Base-by-base conservation (phyloP, 1,140 invertebrate species). In the Leptinotarsa texana region DNA sequence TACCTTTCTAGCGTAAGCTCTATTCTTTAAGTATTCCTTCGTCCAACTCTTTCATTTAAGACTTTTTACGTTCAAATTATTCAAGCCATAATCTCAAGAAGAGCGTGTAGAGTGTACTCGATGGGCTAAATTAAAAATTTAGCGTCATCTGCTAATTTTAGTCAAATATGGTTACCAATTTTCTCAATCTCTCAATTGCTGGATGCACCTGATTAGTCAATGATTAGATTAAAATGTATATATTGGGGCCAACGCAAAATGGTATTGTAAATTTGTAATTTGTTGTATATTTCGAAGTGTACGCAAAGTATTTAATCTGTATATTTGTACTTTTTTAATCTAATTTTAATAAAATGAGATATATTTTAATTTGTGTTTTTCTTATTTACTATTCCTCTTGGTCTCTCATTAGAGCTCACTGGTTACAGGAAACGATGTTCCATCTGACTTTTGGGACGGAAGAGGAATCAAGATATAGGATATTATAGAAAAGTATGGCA, bases 151-250 rank as follows among this genome's bases (percentile, higher is more conserved):
- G 68, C 11, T 69, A 69, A 70, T 78, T 80, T 81, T 81, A 81
- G 80, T 81, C 80, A 81, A 69, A 75, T 73, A 75, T 81, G 80
- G 80, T 81, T 81, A 81, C 80, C 80, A 81, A 80, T 73, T 74
- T 74, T 76, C 77, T 63, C 21, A 76, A 74, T 76, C 74, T 77
- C 78, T 73, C 75, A 18, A 62, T 57, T 57, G 66, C 73, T 78
- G 73, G 74, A 77, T 78, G 69, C 72, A 61, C 42, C 49, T 65
- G 67, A 57, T 76, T 79, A 76, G 73, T 76, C 75, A 77, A 74
- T 76, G 75, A 70, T 62, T 63, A 67, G 42, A n/a, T 15, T 66
- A 71, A 75, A 75, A 73, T 77, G 75, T 79, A 78, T 61, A 79
- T 77, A 79, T 73, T 75, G 77, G 77, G 73, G 75, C 73, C 72